Conservation (phyloP, 2,888 invertebrate genomes). For the Apamea epomidion region DNA sequence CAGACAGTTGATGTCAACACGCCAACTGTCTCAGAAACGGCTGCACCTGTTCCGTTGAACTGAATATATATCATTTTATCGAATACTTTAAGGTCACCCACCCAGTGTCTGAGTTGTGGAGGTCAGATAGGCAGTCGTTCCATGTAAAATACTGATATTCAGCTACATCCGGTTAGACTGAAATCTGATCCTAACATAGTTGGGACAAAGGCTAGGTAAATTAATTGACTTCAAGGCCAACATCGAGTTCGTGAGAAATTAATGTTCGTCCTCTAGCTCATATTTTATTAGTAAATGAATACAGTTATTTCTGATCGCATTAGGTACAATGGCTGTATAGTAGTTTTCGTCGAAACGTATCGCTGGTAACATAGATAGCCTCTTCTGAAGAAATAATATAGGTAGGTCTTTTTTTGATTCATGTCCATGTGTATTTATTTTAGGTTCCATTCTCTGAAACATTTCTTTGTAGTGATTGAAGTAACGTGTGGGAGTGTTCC, state of each 20-base stretch:
- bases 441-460: constrained; percentile 1
- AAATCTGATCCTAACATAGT: too few species aligned
- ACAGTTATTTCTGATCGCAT: neutral
- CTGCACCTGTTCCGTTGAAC: neutral
- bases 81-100: neutral
- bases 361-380: neutral
- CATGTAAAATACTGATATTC: too few species aligned
- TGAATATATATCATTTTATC: neutral
- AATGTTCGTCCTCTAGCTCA: neutral
- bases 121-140: too few species aligned
- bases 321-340: neutral
- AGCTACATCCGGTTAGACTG: too few species aligned
- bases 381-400: neutral
- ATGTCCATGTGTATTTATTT: constrained; percentile 1
- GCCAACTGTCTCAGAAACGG: neutral
- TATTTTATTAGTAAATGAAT: too few species aligned
- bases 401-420: neutral
- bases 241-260: neutral
- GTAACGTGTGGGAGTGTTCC: neutral
- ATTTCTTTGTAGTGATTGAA: constrained; percentile 6
- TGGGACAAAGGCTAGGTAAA: too few species aligned
- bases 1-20: too few species aligned
- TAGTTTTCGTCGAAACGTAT: neutral
- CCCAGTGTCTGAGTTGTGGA: too few species aligned
- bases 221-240: too few species aligned